A percentile compares a stretch with the other conserved stretches of the same genome.
Conservation (phyloP, 2,113 vertebrate species). For the Nannobrachium achirus region DNA sequence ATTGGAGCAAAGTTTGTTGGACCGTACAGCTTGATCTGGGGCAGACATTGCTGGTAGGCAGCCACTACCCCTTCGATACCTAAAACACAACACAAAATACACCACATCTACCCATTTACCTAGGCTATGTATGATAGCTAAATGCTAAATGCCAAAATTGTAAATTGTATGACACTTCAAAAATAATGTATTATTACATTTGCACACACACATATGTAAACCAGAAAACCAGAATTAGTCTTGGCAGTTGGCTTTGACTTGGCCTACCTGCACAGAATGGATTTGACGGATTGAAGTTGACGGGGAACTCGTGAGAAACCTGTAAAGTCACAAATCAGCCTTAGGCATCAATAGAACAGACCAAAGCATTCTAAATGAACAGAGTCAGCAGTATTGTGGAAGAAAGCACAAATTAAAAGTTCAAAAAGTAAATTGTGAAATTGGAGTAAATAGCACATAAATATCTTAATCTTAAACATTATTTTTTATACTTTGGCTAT, state of each 20-base stretch:
- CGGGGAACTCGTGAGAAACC: conserved; percentile 95
- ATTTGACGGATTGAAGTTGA: conserved; percentile 91
- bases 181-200: too few relatives aligned
- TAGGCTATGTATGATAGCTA: too few relatives aligned
- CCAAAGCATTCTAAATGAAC: background rate
- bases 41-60: conserved; percentile 90
- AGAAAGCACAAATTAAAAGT: too few relatives aligned
- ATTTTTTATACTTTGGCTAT: too few relatives aligned
- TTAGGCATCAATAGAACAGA: background rate
- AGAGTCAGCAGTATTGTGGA: background rate
- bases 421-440: background rate
- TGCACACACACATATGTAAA: background rate
- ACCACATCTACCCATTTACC: background rate
- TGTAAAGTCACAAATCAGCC: conserved; percentile 63
- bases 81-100: conserved; percentile 45
- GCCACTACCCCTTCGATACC: conserved; percentile 91
- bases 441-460: background rate
- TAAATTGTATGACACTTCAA: too few relatives aligned
- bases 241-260: background rate
- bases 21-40: conserved; percentile 92
- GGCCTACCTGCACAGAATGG: conserved; percentile 91
- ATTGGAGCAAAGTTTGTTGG: conserved; percentile 97
- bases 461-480: background rate
- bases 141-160: too few relatives aligned
- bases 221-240: background rate